phyloP scores from a whole-genome alignment of 2,113 vertebrate species.

The Saguinus midas region DNA sequence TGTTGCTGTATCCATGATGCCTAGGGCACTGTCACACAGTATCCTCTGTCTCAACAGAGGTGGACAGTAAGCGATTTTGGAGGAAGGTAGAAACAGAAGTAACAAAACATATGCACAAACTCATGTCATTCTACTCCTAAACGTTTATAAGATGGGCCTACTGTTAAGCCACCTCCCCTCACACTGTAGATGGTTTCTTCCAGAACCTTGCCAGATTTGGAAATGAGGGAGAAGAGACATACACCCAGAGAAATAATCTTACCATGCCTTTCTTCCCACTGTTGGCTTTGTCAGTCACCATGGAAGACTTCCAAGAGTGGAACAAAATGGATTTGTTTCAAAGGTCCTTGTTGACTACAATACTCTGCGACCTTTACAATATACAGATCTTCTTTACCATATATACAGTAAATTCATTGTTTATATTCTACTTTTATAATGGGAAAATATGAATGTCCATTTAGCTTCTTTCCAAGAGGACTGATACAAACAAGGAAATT shows the following conservation, averaged over 20 bases:
- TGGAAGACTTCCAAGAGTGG: background rate
- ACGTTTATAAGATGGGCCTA: background rate
- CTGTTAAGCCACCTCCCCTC: background rate
- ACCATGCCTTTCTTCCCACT: background rate
- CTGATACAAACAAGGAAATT: background rate
- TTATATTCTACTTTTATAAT: background rate
- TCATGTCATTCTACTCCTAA: background rate
- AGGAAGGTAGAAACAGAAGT: background rate
- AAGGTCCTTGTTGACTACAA: background rate
- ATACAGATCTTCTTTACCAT: background rate
- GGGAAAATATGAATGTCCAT: background rate
- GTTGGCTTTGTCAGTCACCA: background rate
- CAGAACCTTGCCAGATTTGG: background rate
- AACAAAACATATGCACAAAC: background rate
- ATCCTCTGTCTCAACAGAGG: background rate
- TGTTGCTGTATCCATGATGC: background rate
- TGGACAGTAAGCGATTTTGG: background rate
- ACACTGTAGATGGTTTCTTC: background rate
- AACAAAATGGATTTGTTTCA: background rate
- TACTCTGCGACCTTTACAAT: background rate
- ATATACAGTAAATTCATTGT: background rate
- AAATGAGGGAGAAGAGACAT: background rate
- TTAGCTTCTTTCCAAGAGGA: background rate
- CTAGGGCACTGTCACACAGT: background rate
- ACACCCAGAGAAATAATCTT: background rate